Evolutionary conservation across 2,888 invertebrate genomes (phyloP).

Genomic region (Liopterus haemorrhoidalis): DNA sequence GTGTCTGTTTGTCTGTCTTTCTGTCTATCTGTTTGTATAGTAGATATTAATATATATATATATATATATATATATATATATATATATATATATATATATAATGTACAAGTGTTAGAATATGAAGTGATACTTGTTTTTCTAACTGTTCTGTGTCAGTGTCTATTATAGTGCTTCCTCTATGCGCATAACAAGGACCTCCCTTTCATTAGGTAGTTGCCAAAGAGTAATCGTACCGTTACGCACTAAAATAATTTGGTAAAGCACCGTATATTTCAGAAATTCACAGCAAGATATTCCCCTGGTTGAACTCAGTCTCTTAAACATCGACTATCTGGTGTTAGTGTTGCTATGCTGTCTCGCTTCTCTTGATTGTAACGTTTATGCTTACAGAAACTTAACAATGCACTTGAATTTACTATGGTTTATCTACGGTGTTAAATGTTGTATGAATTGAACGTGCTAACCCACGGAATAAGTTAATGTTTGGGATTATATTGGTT

Average conservation of each 20-base stretch:
- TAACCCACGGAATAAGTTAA: slow-evolving; percentile 19
- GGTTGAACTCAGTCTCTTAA: background rate
- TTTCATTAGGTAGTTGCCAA: too few species aligned
- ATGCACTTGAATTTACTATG: slow-evolving; percentile 20
- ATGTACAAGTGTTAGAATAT: too few species aligned
- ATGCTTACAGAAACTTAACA: slow-evolving; percentile 16
- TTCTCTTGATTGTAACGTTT: background rate
- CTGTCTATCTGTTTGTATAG: too few species aligned
- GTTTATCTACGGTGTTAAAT: slow-evolving; percentile 13
- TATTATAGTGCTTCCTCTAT: too few species aligned
- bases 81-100: background rate
- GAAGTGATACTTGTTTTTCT: too few species aligned
- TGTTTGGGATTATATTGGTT: slow-evolving; percentile 20
- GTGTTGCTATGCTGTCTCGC: slow-evolving; percentile 1
- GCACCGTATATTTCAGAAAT: background rate
- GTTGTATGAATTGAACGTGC: slow-evolving; percentile 19
- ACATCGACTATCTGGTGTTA: background rate
- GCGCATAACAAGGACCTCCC: too few species aligned
- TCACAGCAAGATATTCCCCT: background rate
- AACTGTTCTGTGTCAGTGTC: too few species aligned
- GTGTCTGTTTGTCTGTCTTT: too few species aligned
- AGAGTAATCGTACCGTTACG: too few species aligned
- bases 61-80: slow-evolving; percentile 1
- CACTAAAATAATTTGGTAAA: background rate
- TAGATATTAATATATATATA: too few species aligned